Evolutionary conservation across 2,888 invertebrate genomes (phyloP), one percentile per base, ranked within the genome.

Genomic region (Hedychridium roseum): DNA sequence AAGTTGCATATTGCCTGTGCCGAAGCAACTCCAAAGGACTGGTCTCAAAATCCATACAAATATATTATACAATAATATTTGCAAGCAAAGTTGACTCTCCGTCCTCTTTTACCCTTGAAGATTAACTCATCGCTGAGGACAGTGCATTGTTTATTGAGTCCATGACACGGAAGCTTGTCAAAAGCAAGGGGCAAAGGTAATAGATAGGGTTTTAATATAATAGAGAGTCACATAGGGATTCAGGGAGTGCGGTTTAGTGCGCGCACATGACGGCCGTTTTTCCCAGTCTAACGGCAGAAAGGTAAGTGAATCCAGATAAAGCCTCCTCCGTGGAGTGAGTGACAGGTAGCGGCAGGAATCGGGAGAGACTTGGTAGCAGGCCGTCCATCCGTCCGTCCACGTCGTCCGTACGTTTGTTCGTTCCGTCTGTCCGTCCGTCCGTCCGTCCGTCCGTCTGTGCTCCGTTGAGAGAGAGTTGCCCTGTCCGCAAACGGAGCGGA

Each of bases 401-500:
- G 45, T 48, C 41, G 42, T 41, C 35, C 18, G 50, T 47, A 11
- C 52, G 52, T 52, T 41, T 62, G 62, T 63, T 50, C 64, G 64
- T 69, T 64, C 61, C 58, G 67, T 68, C 60, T 43, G 56, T 65
- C 64, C 56, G 51, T 50, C 30, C 51, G 48, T 56, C 43, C 43
- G 60, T 63, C 54, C 50, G 60, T 56, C 57, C 51, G 45, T 64
- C 54, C 43, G 43, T 53, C 54, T 57, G 53, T 60, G 43, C 41
- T 36, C 50, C 58, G 57, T 59, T 55, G 60, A 37, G 23, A n/a
- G 50, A 43, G 36, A 47, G 55, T 43, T 48, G 57, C 61, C 65
- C 71, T 73, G 72, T 75, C 76, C 75, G 61, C 74, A 74, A 74
- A 75, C 75, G 75, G 74, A 74, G 69, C 76, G 75, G 66, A 76